A percentile compares a stretch with the other conserved stretches of the same genome.
phyloP scores from a whole-genome alignment of 2,113 vertebrate species.

The Spheniscus mendiculus region DNA sequence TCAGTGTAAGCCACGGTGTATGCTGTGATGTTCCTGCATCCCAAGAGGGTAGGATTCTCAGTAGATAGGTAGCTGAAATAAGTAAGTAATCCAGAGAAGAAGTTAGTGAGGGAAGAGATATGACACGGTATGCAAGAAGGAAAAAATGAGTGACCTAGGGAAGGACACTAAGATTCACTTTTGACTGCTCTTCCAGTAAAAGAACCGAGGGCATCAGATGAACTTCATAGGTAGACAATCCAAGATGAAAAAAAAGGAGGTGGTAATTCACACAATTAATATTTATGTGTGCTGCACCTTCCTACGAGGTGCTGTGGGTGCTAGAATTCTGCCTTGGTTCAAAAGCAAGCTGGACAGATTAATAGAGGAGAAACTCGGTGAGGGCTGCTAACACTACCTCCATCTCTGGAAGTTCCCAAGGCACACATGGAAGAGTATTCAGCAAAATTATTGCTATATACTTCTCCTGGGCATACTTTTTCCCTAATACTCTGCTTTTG shows the following conservation, averaged over 20 bases:
- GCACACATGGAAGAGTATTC: background rate
- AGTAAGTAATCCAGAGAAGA: background rate
- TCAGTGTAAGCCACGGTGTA: background rate
- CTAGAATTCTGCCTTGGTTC: background rate
- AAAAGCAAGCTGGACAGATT: background rate
- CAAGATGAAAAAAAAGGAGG: background rate
- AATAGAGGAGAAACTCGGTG: background rate
- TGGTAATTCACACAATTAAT: background rate
- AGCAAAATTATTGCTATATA: background rate
- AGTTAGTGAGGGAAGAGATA: background rate
- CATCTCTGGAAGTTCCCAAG: background rate
- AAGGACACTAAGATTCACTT: background rate
- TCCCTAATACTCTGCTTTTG: background rate
- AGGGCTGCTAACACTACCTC: background rate
- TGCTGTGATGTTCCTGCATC: background rate
- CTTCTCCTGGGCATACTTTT: background rate
- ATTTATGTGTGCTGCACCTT: background rate
- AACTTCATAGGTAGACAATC: background rate
- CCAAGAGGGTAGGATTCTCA: background rate
- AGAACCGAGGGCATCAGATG: background rate
- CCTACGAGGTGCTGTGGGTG: background rate
- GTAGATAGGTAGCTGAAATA: background rate
- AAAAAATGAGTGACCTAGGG: fast-evolving
- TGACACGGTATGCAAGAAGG: background rate
- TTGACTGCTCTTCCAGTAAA: background rate